phyloP scores from a whole-genome alignment of 2,888 invertebrate species.

The Actias luna region DNA sequence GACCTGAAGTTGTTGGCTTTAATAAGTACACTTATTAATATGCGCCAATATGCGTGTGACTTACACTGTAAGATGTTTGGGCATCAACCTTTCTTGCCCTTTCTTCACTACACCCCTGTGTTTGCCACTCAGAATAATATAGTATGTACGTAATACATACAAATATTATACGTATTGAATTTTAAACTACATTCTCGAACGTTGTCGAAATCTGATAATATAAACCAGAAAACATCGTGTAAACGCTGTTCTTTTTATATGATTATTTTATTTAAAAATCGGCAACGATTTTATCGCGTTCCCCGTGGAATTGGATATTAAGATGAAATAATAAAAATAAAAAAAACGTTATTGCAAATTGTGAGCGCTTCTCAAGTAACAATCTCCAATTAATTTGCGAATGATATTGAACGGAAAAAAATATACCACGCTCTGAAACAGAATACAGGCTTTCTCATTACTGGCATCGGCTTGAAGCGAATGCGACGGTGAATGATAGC shows the following conservation, averaged over 20 bases:
- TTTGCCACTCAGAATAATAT: neutral
- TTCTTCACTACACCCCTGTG: too few relatives aligned
- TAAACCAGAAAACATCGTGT: neutral
- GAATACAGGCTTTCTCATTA: constrained; percentile 47
- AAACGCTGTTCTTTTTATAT: too few relatives aligned
- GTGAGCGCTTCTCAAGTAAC: constrained; percentile 36
- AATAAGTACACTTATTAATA: too few relatives aligned
- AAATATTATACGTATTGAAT: neutral
- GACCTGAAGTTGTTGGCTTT: too few relatives aligned
- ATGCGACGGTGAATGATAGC: constrained; percentile 41
- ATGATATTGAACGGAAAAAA: constrained; percentile 47
- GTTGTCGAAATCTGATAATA: constrained; percentile 4
- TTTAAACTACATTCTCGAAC: neutral
- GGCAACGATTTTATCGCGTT: constrained; percentile 3
- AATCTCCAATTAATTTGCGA: constrained; percentile 57
- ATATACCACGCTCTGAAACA: constrained; percentile 31
- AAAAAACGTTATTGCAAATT: constrained; percentile 32
- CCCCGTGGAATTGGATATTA: constrained; percentile 25
- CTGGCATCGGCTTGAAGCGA: constrained; percentile 33
- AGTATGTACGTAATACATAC: neutral
- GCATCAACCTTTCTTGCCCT: too few relatives aligned
- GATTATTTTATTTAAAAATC: neutral
- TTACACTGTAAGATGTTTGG: too few relatives aligned
- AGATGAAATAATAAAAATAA: constrained; percentile 33
- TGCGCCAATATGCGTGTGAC: too few relatives aligned